Conservation (phyloP, 2,888 invertebrate species). For the Tethea ocularis region DNA sequence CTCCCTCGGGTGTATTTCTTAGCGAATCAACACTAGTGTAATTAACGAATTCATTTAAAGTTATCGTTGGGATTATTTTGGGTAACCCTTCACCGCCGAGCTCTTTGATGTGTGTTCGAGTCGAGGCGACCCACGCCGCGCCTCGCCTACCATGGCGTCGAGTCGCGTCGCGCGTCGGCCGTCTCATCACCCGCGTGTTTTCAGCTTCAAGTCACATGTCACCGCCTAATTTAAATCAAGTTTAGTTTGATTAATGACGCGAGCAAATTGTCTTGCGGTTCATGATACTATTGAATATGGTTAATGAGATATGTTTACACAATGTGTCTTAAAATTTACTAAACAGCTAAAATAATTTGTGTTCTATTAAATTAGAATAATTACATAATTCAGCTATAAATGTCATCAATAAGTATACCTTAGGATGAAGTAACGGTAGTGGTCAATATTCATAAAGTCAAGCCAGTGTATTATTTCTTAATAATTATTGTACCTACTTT, state of each 20-base stretch:
- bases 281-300: background rate
- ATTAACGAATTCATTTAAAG: conserved; percentile 79
- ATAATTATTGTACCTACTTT: too few relatives aligned
- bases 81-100: conserved; percentile 31
- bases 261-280: conserved; percentile 33
- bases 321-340: background rate
- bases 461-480: too few relatives aligned
- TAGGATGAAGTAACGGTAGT: too few relatives aligned
- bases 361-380: background rate
- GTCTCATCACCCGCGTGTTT: conserved; percentile 27
- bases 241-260: conserved; percentile 58
- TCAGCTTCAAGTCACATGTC: conserved; percentile 46
- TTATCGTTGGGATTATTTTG: conserved; percentile 61
- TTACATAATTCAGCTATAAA: too few relatives aligned
- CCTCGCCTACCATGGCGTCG: background rate
- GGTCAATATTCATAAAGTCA: too few relatives aligned
- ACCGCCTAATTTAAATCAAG: conserved; percentile 51
- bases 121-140: conserved; percentile 14
- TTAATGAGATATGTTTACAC: background rate
- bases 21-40: conserved; percentile 78
- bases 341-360: background rate
- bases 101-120: conserved; percentile 59
- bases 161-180: conserved; percentile 18
- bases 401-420: too few relatives aligned
- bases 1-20: conserved; percentile 66